These are phyloP conservation scores for Oplegnathus fasciatus DNA, from an alignment of 2,113 vertebrate genomes.

Conservation along the genomic window DNA sequence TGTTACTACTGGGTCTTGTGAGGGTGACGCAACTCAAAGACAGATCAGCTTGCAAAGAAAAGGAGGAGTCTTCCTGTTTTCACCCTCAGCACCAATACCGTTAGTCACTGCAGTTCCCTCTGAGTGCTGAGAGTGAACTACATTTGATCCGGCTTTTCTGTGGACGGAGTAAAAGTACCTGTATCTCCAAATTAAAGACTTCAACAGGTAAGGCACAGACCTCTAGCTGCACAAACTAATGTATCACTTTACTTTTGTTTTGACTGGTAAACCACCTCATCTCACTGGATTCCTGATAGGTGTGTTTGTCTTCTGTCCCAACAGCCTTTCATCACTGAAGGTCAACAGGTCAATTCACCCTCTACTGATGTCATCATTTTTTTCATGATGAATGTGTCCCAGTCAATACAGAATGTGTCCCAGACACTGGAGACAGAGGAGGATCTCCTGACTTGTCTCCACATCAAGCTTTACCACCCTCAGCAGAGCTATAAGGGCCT, in stretches of 20 bases:
- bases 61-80: background rate
- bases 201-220: constrained; percentile 30
- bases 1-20: background rate
- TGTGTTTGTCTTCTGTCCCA: background rate
- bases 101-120: background rate
- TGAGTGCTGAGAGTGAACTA: rapidly evolving
- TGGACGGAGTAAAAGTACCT: background rate
- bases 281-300: background rate
- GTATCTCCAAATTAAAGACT: background rate
- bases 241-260: background rate
- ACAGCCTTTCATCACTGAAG: background rate
- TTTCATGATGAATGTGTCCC: constrained; percentile 77
- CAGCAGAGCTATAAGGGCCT: constrained; percentile 78
- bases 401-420: constrained; percentile 62
- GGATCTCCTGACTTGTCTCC: constrained; percentile 88
- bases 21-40: constrained; percentile 20
- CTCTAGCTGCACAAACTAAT: background rate
- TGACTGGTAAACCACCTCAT: background rate
- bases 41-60: background rate
- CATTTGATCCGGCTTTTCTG: background rate
- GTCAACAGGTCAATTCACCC: background rate
- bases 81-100: background rate
- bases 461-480: constrained; percentile 89
- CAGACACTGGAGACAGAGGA: constrained; percentile 88
- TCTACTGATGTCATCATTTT: constrained; percentile 43